These are phyloP conservation scores for Polyodon spathula DNA, from an alignment of 2,113 vertebrate species.

Conservation along the genomic window DNA sequence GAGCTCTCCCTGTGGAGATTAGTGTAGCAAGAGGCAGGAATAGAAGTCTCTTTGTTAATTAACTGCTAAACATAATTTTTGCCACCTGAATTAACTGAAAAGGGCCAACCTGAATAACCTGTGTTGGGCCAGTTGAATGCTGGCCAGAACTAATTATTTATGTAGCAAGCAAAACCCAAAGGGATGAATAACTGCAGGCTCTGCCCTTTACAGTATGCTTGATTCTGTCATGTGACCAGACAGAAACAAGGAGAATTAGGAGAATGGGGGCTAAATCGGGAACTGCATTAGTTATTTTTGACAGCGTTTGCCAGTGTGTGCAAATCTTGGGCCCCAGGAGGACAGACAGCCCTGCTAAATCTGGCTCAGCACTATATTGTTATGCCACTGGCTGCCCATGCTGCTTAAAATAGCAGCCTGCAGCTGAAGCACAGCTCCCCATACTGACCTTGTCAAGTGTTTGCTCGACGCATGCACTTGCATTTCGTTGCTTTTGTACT, in stretches of 20 bases:
- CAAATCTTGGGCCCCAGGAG: slow-evolving; percentile 30
- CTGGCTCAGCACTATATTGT: slow-evolving; percentile 40
- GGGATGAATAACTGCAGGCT: too few relatives aligned
- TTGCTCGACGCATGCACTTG: slow-evolving; percentile 95
- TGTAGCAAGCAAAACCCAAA: too few relatives aligned
- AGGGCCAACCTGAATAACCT: too few relatives aligned
- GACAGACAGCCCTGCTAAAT: slow-evolving; percentile 27
- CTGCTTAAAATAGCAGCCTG: slow-evolving; percentile 43
- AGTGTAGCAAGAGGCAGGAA: too few relatives aligned
- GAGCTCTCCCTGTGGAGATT: too few relatives aligned
- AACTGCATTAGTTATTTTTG: slow-evolving; percentile 38
- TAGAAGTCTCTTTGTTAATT: too few relatives aligned
- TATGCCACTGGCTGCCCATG: slow-evolving; percentile 21
- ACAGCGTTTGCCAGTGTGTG: slow-evolving; percentile 23
- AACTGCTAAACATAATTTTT: too few relatives aligned
- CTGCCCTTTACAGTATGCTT: too few relatives aligned
- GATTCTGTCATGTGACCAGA: slow-evolving; percentile 8
- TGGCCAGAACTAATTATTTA: too few relatives aligned
- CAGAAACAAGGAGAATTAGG: slow-evolving; percentile 25
- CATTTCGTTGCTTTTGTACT: slow-evolving; percentile 98
- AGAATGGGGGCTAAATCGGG: slow-evolving; percentile 37
- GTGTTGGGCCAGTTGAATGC: too few relatives aligned
- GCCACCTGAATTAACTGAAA: too few relatives aligned
- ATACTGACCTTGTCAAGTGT: slow-evolving; percentile 86
- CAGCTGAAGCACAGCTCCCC: background rate